Evolutionary conservation across 2,888 invertebrate genomes (phyloP).

Genomic region (Xiphydria camelus): DNA sequence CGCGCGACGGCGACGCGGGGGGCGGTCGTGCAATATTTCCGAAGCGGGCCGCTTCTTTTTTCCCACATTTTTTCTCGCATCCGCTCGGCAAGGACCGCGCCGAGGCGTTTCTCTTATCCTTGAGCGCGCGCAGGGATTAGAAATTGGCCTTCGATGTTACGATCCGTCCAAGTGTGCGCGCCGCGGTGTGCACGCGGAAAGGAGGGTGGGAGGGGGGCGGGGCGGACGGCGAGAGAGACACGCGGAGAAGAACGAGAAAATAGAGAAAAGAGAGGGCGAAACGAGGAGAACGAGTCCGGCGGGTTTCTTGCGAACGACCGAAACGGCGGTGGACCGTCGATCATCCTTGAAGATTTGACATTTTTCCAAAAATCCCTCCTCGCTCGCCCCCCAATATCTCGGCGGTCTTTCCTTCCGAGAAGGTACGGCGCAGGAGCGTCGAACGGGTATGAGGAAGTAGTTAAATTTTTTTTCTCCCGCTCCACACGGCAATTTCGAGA

Average conservation of each 20-base stretch:
- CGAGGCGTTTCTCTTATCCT: constrained; percentile 44
- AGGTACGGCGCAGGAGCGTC: too few relatives aligned
- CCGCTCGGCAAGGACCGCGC: constrained; percentile 27
- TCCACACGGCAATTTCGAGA: too few relatives aligned
- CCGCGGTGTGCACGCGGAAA: not conserved
- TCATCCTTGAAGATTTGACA: not conserved
- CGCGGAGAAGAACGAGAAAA: constrained; percentile 2
- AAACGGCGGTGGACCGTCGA: too few relatives aligned
- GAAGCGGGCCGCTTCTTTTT: constrained; percentile 1
- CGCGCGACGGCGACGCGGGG: too few relatives aligned
- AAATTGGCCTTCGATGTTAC: constrained; percentile 48
- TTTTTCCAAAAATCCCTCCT: too few relatives aligned
- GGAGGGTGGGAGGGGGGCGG: constrained; percentile 9
- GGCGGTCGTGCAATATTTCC: constrained; percentile 1
- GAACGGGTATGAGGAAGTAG: too few relatives aligned
- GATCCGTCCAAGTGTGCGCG: constrained; percentile 13
- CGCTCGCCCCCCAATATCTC: too few relatives aligned
- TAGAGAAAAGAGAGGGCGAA: constrained; percentile 2
- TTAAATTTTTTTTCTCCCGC: too few relatives aligned
- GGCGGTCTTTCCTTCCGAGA: too few relatives aligned
- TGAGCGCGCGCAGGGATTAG: constrained; percentile 44
- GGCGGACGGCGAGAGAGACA: constrained; percentile 16
- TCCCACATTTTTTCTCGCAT: not conserved
- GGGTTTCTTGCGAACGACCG: too few relatives aligned
- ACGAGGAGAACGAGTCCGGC: too few relatives aligned